These are phyloP conservation scores for Phortica variegata DNA, from an alignment of 1,140 invertebrate genomes.

Conservation along the genomic window DNA sequence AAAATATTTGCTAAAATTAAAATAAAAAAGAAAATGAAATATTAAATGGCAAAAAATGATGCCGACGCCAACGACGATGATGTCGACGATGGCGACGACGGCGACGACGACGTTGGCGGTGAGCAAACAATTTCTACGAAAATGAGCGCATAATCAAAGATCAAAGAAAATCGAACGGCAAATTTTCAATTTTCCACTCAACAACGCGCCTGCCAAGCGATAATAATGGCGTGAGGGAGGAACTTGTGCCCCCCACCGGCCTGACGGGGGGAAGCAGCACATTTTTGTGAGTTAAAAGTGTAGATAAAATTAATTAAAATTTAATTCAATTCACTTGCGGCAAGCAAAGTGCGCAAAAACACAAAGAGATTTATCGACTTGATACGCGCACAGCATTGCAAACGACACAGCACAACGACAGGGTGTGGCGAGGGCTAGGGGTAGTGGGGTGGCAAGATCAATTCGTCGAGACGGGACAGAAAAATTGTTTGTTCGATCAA, in stretches of 20 bases:
- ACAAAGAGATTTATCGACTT: slow-evolving; percentile 55
- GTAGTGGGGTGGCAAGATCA: slow-evolving; percentile 28
- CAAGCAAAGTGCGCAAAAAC: slow-evolving; percentile 28
- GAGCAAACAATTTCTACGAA: slow-evolving; percentile 39
- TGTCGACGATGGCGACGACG: background rate
- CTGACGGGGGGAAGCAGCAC: slow-evolving; percentile 7
- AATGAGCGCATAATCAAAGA: slow-evolving; percentile 30
- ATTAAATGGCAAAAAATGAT: background rate
- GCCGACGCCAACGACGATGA: background rate
- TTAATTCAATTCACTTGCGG: slow-evolving; percentile 52
- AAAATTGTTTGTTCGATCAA: no score
- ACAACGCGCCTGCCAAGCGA: slow-evolving; percentile 5
- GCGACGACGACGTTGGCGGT: background rate
- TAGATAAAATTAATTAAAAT: slow-evolving; percentile 56
- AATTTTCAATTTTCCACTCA: slow-evolving; percentile 21
- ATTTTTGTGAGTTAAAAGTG: slow-evolving; percentile 34
- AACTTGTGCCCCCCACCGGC: no score
- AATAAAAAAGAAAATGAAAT: slow-evolving; percentile 26
- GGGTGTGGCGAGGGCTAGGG: background rate
- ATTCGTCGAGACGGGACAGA: no score
- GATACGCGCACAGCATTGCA: slow-evolving; percentile 50
- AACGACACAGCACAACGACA: slow-evolving; percentile 25
- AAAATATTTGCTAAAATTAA: slow-evolving; percentile 33
- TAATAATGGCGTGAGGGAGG: background rate
- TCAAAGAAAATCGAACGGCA: slow-evolving; percentile 8